Conservation (phyloP, 1,140 invertebrate species). For the Mizuhopecten yessoensis region DNA sequence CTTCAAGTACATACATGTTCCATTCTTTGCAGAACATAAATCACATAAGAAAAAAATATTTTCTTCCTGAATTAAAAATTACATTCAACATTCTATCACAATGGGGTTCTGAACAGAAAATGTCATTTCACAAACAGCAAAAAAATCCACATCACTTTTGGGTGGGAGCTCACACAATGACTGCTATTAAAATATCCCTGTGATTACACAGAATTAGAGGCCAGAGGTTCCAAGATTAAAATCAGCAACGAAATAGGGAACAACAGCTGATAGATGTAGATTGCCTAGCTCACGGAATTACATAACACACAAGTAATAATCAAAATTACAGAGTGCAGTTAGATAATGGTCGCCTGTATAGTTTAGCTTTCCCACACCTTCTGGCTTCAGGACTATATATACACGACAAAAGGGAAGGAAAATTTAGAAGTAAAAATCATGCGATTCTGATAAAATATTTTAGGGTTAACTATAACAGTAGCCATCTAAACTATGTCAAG, state of each 20-base stretch:
- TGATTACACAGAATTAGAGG: neutral
- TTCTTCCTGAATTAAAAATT: neutral
- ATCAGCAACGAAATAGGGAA: constrained; percentile 1
- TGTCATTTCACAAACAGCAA: constrained; percentile 9
- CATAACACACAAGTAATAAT: constrained; percentile 1
- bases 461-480: neutral
- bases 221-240: constrained; percentile 4
- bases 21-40: neutral
- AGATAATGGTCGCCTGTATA: neutral
- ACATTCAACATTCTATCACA: neutral
- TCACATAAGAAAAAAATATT: neutral
- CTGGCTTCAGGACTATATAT: neutral
- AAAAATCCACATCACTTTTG: neutral
- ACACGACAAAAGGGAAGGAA: neutral
- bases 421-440: neutral
- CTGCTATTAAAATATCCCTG: neutral
- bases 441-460: neutral
- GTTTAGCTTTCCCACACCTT: neutral
- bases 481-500: neutral
- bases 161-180: neutral
- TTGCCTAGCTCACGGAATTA: neutral
- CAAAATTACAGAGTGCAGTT: neutral
- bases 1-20: neutral
- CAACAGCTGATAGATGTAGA: neutral
- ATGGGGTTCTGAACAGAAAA: neutral